Conservation (phyloP, 2,888 invertebrate species). For the Mythimna pallens region DNA sequence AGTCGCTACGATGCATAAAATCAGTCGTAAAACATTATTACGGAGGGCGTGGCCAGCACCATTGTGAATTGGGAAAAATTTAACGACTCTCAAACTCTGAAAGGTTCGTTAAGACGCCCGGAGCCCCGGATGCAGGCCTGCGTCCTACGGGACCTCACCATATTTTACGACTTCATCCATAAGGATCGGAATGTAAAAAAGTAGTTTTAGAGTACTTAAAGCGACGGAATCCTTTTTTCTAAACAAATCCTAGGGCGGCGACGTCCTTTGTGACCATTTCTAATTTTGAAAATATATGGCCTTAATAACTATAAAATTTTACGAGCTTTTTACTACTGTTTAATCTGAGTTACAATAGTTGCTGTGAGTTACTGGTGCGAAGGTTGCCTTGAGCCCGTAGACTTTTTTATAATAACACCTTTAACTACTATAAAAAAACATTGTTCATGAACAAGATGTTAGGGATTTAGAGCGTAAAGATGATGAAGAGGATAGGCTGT, state of each 20-base stretch:
- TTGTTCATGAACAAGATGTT: conserved; percentile 46
- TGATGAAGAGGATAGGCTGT: conserved; percentile 32
- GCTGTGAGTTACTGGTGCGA: conserved; percentile 78
- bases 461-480: conserved; percentile 55
- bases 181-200: conserved; percentile 78
- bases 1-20: conserved; percentile 74
- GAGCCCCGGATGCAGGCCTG: conserved; percentile 72
- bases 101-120: conserved; percentile 79
- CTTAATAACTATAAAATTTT: conserved; percentile 85
- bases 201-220: conserved; percentile 78
- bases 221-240: conserved; percentile 78
- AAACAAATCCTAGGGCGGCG: conserved; percentile 78
- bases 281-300: conserved; percentile 84
- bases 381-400: conserved; percentile 66
- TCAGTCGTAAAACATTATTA: conserved; percentile 76
- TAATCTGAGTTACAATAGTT: conserved; percentile 84
- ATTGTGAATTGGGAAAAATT: conserved; percentile 75
- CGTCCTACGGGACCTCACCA: conserved; percentile 70
- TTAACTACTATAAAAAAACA: conserved; percentile 59
- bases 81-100: conserved; percentile 78
- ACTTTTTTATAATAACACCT: conserved; percentile 53
- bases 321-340: conserved; percentile 88
- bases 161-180: conserved; percentile 86
- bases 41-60: conserved; percentile 71
- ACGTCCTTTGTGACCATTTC: conserved; percentile 82